Evolutionary conservation across 2,888 invertebrate genomes (phyloP), one percentile per base, ranked within the genome.

Genomic region (Melanotus villosus): DNA sequence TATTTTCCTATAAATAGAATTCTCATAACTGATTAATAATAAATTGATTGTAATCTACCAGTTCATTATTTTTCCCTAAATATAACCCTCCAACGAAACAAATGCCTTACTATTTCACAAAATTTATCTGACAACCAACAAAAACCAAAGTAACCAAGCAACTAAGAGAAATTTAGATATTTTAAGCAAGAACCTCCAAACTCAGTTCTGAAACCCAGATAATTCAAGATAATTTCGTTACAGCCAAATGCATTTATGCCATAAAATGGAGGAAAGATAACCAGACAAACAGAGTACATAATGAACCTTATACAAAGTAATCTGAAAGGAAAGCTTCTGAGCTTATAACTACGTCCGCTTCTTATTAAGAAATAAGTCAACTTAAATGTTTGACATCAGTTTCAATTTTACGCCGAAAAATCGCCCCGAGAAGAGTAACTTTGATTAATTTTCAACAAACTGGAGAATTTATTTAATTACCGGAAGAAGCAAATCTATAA

Each of bases 221-320:
- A 26, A 26, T 26, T 26, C 7, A 26, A 34, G 52, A 52, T 32
- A 52, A 52, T 52, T 30, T 52, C 52, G 32, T 52, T 52, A 52
- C 52, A 52, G 26, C 32, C 52, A 10, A 52, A 18, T 52, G 52
- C 52, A 52, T 52, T 52, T 52, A n/a, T 32, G 18, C 52, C 34
- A 10, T 18, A 52, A 34, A 52, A 30, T 30, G 34, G 52, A 12
- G 19, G 52, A 16, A 10, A 30, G 52, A 34, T 34, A 47, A 47
- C 47, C 23, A 47, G 47, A 47, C 47, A 23, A 47, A 47, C 21
- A 19, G 47, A 1, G 34, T 34, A 19, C 18, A 18, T 34, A 34
- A 30, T 34, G 52, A 52, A 30, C 52, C 26, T 18, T 19, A 18
- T 18, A 52, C 2, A 12, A 52, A 16, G 32, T 10, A 52, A 52